Conservation (phyloP, 2,888 invertebrate genomes). For the Celastrina argiolus region DNA sequence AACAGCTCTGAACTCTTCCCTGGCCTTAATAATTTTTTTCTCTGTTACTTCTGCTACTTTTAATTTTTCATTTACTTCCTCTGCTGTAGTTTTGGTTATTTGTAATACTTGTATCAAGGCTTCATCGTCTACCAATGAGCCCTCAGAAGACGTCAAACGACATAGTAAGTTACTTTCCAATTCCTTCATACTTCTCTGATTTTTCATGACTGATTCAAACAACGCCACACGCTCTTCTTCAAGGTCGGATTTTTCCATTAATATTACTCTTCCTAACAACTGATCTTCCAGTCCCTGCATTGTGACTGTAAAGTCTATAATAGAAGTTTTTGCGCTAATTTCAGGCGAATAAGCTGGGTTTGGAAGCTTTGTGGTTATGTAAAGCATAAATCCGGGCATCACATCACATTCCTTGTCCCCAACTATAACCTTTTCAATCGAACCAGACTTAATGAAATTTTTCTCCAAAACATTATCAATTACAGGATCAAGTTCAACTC, state of each 20-base stretch:
- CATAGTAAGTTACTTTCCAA: conserved; percentile 94
- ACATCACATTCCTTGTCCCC: conserved; percentile 98
- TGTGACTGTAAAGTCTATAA: conserved; percentile 98
- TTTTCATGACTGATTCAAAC: conserved; percentile 97
- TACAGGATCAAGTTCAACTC: conserved; percentile 95
- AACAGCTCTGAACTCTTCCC: conserved; percentile 97
- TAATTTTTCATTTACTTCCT: conserved; percentile 96
- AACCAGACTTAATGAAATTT: conserved; percentile 98
- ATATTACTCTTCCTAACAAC: conserved; percentile 92
- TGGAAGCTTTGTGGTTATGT: conserved; percentile 96
- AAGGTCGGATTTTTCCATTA: conserved; percentile 97
- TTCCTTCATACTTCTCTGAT: conserved; percentile 97
- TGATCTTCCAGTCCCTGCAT: conserved; percentile 98
- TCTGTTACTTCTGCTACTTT: conserved; percentile 95
- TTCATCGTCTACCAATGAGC: conserved; percentile 96
- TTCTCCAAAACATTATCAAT: conserved; percentile 97
- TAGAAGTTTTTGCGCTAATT: conserved; percentile 96
- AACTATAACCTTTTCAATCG: conserved; percentile 95
- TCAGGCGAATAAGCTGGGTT: conserved; percentile 98
- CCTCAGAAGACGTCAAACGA: conserved; percentile 94
- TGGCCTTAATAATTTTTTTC: conserved; percentile 93
- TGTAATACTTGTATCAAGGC: conserved; percentile 93
- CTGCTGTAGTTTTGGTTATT: conserved; percentile 91
- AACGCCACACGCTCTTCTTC: conserved; percentile 95
- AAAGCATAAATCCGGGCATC: conserved; percentile 95